Evolutionary conservation across 2,113 vertebrate species (phyloP).

Genomic region (Clarias batrachus): DNA sequence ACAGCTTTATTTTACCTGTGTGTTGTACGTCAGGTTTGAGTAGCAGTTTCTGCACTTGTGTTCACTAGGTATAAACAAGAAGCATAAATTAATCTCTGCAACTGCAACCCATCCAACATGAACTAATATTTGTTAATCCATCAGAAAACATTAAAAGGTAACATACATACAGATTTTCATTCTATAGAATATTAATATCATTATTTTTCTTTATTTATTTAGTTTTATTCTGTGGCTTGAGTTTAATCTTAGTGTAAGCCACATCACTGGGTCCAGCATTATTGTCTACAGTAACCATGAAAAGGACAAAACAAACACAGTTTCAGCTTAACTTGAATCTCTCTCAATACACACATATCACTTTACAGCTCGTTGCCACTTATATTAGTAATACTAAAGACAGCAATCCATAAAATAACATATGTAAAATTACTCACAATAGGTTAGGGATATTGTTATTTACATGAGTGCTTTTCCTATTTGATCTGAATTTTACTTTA

Average conservation of each 20-base stretch:
- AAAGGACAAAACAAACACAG: not conserved
- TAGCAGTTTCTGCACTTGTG: not conserved
- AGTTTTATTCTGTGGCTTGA: not conserved
- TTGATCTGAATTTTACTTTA: too few species aligned
- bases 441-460: too few species aligned
- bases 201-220: too few species aligned
- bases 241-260: slow-evolving; percentile 14
- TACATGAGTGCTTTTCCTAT: too few species aligned
- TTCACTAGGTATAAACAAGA: slow-evolving; percentile 4
- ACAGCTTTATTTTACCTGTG: not conserved
- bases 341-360: not conserved
- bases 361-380: too few species aligned
- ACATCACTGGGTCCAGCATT: not conserved
- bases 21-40: slow-evolving; percentile 2
- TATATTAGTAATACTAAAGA: too few species aligned
- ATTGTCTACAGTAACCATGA: not conserved
- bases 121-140: not conserved
- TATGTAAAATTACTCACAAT: too few species aligned
- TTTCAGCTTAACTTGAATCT: not conserved
- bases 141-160: not conserved
- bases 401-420: too few species aligned
- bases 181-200: too few species aligned
- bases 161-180: not conserved
- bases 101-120: too few species aligned
- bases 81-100: not conserved